These are phyloP conservation scores for Caenorhabditis sp. DNA, from an alignment of 2,888 invertebrate species.

Conservation along the genomic window DNA sequence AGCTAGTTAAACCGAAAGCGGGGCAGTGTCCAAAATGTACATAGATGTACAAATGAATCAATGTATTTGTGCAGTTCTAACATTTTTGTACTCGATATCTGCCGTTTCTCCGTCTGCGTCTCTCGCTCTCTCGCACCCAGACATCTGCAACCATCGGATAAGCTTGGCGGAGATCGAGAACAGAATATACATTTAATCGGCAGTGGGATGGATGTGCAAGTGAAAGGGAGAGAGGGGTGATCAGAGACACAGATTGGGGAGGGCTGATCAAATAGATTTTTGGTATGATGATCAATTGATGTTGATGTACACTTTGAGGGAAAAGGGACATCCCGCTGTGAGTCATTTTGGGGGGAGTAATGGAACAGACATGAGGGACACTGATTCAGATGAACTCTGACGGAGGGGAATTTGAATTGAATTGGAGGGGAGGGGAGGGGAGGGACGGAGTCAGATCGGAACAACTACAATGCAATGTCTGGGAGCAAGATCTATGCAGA, in stretches of 20 bases:
- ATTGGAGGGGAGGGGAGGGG: slow-evolving; percentile 8
- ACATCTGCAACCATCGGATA: slow-evolving; percentile 35
- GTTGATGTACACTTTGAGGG: slow-evolving; percentile 33
- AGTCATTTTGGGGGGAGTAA: background rate
- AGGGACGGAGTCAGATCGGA: background rate
- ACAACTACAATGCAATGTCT: too few species aligned
- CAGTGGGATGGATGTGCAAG: too few species aligned
- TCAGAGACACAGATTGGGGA: background rate
- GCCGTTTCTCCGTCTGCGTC: background rate
- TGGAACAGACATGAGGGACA: slow-evolving; percentile 34
- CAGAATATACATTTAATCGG: slow-evolving; percentile 48
- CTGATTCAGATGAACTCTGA: background rate
- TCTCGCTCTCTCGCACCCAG: background rate
- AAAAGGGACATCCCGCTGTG: background rate
- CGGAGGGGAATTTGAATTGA: too few species aligned
- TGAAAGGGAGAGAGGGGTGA: too few species aligned
- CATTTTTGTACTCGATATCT: slow-evolving; percentile 21
- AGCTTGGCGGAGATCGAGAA: slow-evolving; percentile 36
- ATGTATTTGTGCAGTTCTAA: too few species aligned
- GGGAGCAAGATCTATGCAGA: too few species aligned
- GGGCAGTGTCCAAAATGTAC: too few species aligned
- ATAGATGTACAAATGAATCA: slow-evolving; percentile 19
- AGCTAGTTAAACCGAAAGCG: too few species aligned
- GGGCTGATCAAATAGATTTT: slow-evolving; percentile 55
- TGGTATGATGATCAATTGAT: slow-evolving; percentile 56